Evolutionary conservation across 2,888 invertebrate species (phyloP), one percentile per base, ranked within the genome.

Genomic region (Parasteatoda lunata): DNA sequence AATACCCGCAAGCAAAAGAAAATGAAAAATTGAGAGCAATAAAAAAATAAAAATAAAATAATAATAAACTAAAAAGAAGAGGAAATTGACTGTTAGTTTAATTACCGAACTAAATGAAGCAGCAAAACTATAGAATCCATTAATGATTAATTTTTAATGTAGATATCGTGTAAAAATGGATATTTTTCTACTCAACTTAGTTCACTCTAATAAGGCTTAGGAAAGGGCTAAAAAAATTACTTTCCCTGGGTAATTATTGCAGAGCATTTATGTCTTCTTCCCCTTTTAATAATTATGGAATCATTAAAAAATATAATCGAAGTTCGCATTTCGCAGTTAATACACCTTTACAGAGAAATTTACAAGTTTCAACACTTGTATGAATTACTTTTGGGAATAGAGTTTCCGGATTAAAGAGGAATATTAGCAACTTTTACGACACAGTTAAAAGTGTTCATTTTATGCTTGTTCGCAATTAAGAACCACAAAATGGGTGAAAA

Each of bases 121-220:
- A 64, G 68, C 48, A 83, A 69, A 78, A 84, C 77, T 77, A 78
- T 75, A 75, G 78, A 84, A 84, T 84, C 78, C 84, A 84, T 84
- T 84, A 84, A 84, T 75, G 84, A 84, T 84, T 84, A 79, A 84
- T 84, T 84, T 84, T 84, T 84, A 84, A 84, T 84, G 78, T 65
- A 69, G 73, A 84, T 84, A 78, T 64, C 78, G 49, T 47, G 68
- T 73, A 78, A 79, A 78, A 84, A 78, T 68, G 78, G 84, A 75
- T 84, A 79, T 66, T 75, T 75, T 78, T 45, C 78, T 13, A 73
- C 49, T 71, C 69, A 45, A 75, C 68, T 52, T 59, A 72, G 73
- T 79, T 69, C 48, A 47, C 52, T 49, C 78, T 84, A 84, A 84
- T 84, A 79, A 54, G 54, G 30, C 30, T 71, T n/a, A 70, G 52